phyloP scores from a whole-genome alignment of 1,140 invertebrate species.

The Cyclargus thomasi region DNA sequence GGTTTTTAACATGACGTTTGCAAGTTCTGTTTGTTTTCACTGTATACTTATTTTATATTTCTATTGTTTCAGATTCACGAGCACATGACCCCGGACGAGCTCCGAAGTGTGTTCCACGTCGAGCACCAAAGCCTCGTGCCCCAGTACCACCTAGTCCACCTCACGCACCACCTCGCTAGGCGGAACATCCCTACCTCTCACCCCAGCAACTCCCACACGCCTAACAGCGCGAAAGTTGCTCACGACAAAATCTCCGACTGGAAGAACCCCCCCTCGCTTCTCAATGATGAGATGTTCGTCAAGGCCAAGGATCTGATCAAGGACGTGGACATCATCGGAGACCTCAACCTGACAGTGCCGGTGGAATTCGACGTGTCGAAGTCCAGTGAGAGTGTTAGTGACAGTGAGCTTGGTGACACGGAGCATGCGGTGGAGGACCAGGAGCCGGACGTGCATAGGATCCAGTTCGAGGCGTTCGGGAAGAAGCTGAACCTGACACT shows the following conservation, averaged over 20 bases:
- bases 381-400: slow-evolving; percentile 65
- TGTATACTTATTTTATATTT: slow-evolving; percentile 13
- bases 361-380: slow-evolving; percentile 49
- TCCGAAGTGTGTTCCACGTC: slow-evolving; percentile 87
- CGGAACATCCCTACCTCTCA: slow-evolving; percentile 55
- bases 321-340: slow-evolving; percentile 61
- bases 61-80: slow-evolving; percentile 84
- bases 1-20: too few relatives aligned
- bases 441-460: slow-evolving; percentile 76
- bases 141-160: slow-evolving; percentile 75
- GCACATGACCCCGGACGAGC: slow-evolving; percentile 87
- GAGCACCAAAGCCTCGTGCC: slow-evolving; percentile 82
- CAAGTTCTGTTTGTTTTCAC: background rate
- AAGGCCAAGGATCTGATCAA: slow-evolving; percentile 56
- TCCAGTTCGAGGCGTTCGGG: slow-evolving; percentile 86
- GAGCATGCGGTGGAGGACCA: slow-evolving; percentile 68
- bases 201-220: slow-evolving; percentile 41
- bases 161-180: slow-evolving; percentile 72
- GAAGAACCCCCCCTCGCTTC: slow-evolving; percentile 52
- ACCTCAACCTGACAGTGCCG: slow-evolving; percentile 61
- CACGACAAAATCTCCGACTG: slow-evolving; percentile 59
- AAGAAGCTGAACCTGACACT: slow-evolving; percentile 82
- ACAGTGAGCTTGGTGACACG: slow-evolving; percentile 56
- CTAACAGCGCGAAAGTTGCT: slow-evolving; percentile 42
- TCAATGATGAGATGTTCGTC: slow-evolving; percentile 65